These are phyloP conservation scores for Orchesellides sinensis DNA, from an alignment of 2,888 invertebrate species.

Conservation along the genomic window DNA sequence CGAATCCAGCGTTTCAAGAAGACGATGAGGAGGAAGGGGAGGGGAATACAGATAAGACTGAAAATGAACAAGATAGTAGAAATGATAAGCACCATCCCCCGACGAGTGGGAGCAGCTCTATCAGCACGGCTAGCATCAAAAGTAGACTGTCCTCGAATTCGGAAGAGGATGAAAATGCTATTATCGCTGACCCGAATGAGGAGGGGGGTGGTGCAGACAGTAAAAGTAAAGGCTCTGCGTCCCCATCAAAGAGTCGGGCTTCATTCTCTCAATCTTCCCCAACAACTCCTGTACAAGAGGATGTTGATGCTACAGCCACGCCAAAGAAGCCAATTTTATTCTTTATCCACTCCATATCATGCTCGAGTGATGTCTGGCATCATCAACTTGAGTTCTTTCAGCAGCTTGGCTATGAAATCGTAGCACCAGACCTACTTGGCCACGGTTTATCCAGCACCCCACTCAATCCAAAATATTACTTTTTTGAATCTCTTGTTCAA, in stretches of 20 bases:
- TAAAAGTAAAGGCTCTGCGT: not conserved
- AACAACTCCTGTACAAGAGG: not conserved
- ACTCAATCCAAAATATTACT: slow-evolving; percentile 79
- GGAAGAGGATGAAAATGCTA: slow-evolving; percentile 21
- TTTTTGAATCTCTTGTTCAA: slow-evolving; percentile 81
- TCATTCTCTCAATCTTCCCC: no score
- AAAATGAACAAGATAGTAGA: slow-evolving; percentile 16
- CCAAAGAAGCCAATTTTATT: slow-evolving; percentile 79
- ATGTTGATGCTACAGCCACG: not conserved
- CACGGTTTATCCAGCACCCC: slow-evolving; percentile 84
- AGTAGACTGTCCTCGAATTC: slow-evolving; percentile 16
- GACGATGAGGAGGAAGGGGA: slow-evolving; percentile 65
- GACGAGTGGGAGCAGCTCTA: not conserved
- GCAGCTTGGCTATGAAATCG: slow-evolving; percentile 81
- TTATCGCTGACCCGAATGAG: slow-evolving; percentile 7
- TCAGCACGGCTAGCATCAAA: slow-evolving; percentile 32
- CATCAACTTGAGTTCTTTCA: slow-evolving; percentile 81
- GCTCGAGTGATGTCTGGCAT: slow-evolving; percentile 82
- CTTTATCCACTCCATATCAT: slow-evolving; percentile 84
- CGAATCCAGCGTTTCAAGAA: slow-evolving; percentile 63
- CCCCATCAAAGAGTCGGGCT: not conserved
- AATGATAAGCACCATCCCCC: not conserved
- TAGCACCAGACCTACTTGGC: slow-evolving; percentile 83
- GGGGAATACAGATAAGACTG: slow-evolving; percentile 33
- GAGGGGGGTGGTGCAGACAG: no score